Evolutionary conservation across 2,888 invertebrate species (phyloP), one percentile per base, ranked within the genome.

Genomic region (Lycaena phlaeas): DNA sequence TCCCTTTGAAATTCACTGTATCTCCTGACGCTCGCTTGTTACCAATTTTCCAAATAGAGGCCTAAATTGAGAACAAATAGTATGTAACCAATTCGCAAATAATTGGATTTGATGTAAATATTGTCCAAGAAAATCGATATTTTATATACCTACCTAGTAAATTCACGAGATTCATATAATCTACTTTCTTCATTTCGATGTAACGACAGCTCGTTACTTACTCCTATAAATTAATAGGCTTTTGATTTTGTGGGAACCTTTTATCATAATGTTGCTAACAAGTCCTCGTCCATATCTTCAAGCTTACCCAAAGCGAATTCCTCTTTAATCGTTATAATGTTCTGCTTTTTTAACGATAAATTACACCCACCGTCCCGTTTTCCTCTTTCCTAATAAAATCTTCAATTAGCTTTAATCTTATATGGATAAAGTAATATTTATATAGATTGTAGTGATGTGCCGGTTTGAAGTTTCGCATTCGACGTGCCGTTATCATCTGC

Each of bases 341-440:
- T 39, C 41, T 61, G 72, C 75, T 78, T 69, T 48, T 70, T 70
- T 71, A n/a, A 68, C 64, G 68, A 63, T 57, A 64, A 61, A 62
- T 54, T 70, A 71, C 71, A 77, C 70, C 75, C 78, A 78, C 84
- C 82, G 84, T 84, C 84, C 84, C 84, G 63, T 70, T 78, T 77
- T 76, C 78, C 73, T 78, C 77, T 81, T 69, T 76, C 77, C 74
- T 68, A 65, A 68, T 65, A 63, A 22, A 68, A 56, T 52, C 64
- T 78, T 71, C 63, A 69, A 70, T 69, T 82, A 81, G 81, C 76
- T 79, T 79, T 79, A 79, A 79, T 64, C 39, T 40, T 40, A 31
- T 31, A 40, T 11, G 31, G 47, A 67, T 60, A 65, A 62, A 69
- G 69, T 73, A 69, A 73, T 79, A 78, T 78, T 76, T 79, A 81